phyloP scores from a whole-genome alignment of 2,797 vertebrate species.

The Diglossa cyanea region DNA sequence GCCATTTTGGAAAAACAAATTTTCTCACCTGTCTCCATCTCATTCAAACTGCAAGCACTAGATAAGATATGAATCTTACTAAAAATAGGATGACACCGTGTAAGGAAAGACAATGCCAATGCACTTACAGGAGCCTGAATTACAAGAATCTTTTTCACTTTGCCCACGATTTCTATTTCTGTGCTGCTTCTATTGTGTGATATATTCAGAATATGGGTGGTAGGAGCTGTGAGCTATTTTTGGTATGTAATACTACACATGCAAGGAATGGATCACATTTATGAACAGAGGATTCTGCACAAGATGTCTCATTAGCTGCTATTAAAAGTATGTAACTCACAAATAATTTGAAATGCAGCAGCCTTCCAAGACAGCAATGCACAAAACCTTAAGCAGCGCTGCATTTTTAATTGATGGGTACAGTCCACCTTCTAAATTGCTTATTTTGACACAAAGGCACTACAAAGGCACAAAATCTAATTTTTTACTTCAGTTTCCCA shows the following conservation, averaged over 20 bases:
- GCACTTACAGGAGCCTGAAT: neutral
- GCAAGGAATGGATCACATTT: neutral
- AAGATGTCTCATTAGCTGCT: neutral
- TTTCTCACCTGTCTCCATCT: neutral
- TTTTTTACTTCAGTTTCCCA: neutral
- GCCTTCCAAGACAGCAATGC: neutral
- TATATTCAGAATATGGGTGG: neutral
- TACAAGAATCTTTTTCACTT: neutral
- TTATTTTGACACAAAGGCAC: neutral
- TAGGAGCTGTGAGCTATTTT: conserved; percentile 36
- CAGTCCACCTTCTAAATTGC: neutral
- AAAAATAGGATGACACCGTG: neutral
- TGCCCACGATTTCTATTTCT: neutral
- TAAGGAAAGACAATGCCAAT: neutral
- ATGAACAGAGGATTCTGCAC: neutral
- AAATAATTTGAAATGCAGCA: neutral
- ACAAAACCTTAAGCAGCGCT: neutral
- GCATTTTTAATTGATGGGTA: neutral
- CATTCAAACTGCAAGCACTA: neutral
- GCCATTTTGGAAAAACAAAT: neutral
- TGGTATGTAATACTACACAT: neutral
- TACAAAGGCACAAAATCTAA: neutral
- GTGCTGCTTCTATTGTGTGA: neutral
- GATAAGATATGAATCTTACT: neutral
- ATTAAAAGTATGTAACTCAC: neutral